phyloP scores from a whole-genome alignment of 1,140 invertebrate species.

The Drosophila murphyi region DNA sequence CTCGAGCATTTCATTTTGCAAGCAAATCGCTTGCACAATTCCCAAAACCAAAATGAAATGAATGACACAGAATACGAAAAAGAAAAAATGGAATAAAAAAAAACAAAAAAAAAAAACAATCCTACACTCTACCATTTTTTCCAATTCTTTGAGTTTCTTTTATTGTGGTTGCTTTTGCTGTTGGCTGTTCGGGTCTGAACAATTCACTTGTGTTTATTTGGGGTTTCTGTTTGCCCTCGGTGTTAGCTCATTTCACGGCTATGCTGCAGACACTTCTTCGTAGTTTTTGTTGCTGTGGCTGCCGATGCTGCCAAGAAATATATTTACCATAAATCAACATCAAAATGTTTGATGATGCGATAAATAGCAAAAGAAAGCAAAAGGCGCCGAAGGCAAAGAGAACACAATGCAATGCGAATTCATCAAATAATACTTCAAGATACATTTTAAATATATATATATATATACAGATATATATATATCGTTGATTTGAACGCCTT shows the following conservation, averaged over 20 bases:
- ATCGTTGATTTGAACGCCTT: background rate
- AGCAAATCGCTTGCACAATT: constrained; percentile 69
- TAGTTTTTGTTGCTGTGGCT: constrained; percentile 39
- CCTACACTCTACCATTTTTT: constrained; percentile 49
- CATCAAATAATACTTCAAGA: constrained; percentile 31
- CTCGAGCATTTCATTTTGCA: constrained; percentile 59
- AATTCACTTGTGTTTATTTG: constrained; percentile 68
- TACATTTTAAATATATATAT: background rate
- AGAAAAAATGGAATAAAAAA: constrained; percentile 1
- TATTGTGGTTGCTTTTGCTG: constrained; percentile 25
- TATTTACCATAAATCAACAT: constrained; percentile 82
- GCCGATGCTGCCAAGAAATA: constrained; percentile 65
- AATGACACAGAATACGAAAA: constrained; percentile 47
- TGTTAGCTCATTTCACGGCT: constrained; percentile 64
- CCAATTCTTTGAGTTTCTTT: constrained; percentile 25
- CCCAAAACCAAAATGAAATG: constrained; percentile 62
- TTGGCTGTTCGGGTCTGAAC: constrained; percentile 15
- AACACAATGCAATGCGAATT: constrained; percentile 34
- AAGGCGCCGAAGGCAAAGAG: constrained; percentile 19
- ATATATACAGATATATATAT: background rate
- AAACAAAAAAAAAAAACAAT: constrained; percentile 26
- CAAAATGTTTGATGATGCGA: constrained; percentile 82
- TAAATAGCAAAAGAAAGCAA: constrained; percentile 71
- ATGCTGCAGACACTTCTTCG: constrained; percentile 43
- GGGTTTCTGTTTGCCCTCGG: constrained; percentile 68